Percentiles rank a stretch among this genome's conserved stretches.
Conservation (phyloP, 2,888 invertebrate species). For the Hypomecis atomaria region DNA sequence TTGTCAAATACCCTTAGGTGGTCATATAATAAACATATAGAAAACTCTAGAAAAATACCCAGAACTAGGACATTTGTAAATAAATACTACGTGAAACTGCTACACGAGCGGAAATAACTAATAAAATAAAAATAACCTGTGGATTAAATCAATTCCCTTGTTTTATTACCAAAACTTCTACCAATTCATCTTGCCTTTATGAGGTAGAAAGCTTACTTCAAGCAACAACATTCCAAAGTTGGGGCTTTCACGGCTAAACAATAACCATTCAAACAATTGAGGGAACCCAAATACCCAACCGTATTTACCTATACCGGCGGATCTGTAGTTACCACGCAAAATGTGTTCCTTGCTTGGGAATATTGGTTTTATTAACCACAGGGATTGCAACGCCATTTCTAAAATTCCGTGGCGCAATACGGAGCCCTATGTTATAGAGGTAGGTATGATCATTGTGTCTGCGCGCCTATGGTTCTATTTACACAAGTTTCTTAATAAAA, state of each 20-base stretch:
- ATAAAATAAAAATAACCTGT: too few species aligned
- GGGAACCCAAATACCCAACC: conserved; percentile 10
- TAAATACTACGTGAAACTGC: neutral
- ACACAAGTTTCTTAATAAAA: too few species aligned
- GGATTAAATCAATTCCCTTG: conserved; percentile 13
- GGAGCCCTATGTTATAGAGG: too few species aligned
- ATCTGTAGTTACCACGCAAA: conserved; percentile 5
- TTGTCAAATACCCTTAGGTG: too few species aligned
- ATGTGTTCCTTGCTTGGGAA: neutral
- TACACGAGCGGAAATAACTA: conserved; percentile 2
- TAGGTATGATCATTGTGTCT: too few species aligned
- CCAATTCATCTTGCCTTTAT: conserved; percentile 12
- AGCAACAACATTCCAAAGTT: conserved; percentile 23
- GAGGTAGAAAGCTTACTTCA: conserved; percentile 22
- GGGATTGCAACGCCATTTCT: neutral
- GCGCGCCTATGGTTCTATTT: too few species aligned
- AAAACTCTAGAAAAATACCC: too few species aligned
- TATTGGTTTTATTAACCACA: conserved; percentile 1
- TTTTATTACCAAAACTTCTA: conserved; percentile 10
- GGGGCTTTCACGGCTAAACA: conserved; percentile 16
- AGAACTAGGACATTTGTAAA: neutral
- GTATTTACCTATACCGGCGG: conserved; percentile 6
- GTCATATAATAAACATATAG: too few species aligned
- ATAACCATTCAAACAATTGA: conserved; percentile 26
- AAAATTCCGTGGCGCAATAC: too few species aligned